Percentiles rank a stretch among this genome's conserved stretches.
These are phyloP conservation scores for Pseudonaja textilis DNA, from an alignment of 2,113 vertebrate species.

Conservation along the genomic window DNA sequence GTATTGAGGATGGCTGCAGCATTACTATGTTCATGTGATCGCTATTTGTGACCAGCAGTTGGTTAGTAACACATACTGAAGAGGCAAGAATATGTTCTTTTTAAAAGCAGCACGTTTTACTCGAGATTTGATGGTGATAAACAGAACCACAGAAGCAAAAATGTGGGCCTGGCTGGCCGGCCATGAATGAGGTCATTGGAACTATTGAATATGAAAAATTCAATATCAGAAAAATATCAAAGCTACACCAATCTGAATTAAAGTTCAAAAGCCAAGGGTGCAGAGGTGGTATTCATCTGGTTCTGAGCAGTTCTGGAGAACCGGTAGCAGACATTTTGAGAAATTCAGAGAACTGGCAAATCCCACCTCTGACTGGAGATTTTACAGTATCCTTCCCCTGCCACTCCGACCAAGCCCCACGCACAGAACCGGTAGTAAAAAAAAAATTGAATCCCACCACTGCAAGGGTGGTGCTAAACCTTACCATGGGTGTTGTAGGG, in stretches of 20 bases:
- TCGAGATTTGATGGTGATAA: background rate
- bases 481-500: constrained; percentile 96
- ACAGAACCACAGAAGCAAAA: background rate
- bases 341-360: too few species aligned
- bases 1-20: too few species aligned
- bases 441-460: too few species aligned
- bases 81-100: background rate
- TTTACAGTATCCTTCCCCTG: too few species aligned
- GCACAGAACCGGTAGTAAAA: too few species aligned
- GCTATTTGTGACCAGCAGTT: background rate
- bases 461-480: background rate
- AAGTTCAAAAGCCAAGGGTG: background rate
- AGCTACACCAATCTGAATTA: background rate
- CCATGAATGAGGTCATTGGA: background rate
- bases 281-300: too few species aligned
- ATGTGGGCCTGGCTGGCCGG: background rate
- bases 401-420: too few species aligned
- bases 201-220: background rate
- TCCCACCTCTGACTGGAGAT: too few species aligned
- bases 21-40: too few species aligned
- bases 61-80: background rate
- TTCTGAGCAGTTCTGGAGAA: too few species aligned
- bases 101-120: background rate
- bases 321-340: too few species aligned
- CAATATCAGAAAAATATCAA: background rate